Evolutionary conservation across 30 jellyfish, hydroid and myxozoan genomes (phyloP).

Genomic region (Pseudorhiza aurosa): DNA sequence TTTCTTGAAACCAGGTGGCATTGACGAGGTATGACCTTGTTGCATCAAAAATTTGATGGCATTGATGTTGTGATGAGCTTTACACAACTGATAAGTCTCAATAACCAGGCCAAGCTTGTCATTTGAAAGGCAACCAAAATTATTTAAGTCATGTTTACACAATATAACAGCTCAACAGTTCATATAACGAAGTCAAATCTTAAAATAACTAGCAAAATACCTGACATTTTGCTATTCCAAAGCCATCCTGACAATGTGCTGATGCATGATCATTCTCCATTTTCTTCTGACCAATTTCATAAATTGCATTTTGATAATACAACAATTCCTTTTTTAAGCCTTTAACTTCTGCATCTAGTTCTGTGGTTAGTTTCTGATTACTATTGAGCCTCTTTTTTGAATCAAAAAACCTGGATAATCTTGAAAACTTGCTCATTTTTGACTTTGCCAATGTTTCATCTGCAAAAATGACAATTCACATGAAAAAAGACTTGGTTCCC

Average conservation of each 20-base stretch:
- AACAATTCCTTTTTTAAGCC: slow-evolving; percentile 49
- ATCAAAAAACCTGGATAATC: not conserved
- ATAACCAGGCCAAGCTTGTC: too few relatives aligned
- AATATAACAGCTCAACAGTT: not conserved
- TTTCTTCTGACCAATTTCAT: slow-evolving; percentile 51
- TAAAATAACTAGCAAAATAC: too few relatives aligned
- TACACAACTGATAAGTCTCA: too few relatives aligned
- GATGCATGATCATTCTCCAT: not conserved
- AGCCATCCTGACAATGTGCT: slow-evolving; percentile 33
- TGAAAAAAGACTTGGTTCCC: too few relatives aligned
- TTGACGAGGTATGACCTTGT: too few relatives aligned
- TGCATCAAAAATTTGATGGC: too few relatives aligned
- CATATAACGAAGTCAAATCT: too few relatives aligned
- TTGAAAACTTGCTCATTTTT: not conserved
- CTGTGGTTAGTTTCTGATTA: not conserved
- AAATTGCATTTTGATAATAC: slow-evolving; percentile 55
- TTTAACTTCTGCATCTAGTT: slow-evolving; percentile 27
- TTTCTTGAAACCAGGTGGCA: too few relatives aligned
- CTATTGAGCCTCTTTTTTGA: not conserved
- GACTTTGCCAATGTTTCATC: slow-evolving; percentile 2
- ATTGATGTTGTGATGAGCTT: too few relatives aligned
- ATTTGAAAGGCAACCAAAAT: too few relatives aligned
- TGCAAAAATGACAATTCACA: too few relatives aligned
- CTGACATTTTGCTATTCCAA: slow-evolving; percentile 65
- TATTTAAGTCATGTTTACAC: too few relatives aligned